Conservation (phyloP, 2,888 invertebrate genomes). For the Brenthis daphne region DNA sequence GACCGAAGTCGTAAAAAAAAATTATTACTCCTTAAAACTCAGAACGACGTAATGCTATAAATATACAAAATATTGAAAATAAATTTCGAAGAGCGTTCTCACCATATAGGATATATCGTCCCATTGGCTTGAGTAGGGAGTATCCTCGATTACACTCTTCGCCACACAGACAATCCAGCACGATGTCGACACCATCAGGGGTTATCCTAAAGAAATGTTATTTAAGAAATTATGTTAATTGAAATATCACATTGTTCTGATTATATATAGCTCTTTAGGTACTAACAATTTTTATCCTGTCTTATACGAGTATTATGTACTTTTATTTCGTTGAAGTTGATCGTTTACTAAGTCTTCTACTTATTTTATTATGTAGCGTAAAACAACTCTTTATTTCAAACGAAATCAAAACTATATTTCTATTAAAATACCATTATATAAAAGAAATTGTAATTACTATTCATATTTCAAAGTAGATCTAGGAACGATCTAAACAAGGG, state of each 20-base stretch:
- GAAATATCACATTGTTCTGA: no score
- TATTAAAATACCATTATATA: background rate
- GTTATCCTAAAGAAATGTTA: slow-evolving; percentile 76
- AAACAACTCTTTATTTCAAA: background rate
- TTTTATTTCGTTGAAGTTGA: no score
- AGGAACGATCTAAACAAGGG: slow-evolving; percentile 24
- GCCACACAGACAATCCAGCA: slow-evolving; percentile 93
- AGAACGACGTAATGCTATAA: slow-evolving; percentile 5
- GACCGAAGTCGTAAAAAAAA: slow-evolving; percentile 25
- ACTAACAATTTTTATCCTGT: background rate
- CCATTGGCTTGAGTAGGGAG: slow-evolving; percentile 92
- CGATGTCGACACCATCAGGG: slow-evolving; percentile 91
- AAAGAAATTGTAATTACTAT: slow-evolving; percentile 5
- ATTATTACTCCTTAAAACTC: slow-evolving; percentile 26
- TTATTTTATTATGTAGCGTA: no score
- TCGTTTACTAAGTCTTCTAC: no score
- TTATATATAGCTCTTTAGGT: background rate
- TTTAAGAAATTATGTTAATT: background rate
- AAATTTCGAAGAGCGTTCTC: slow-evolving; percentile 45
- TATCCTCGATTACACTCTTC: slow-evolving; percentile 94
- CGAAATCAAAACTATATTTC: background rate
- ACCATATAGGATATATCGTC: slow-evolving; percentile 93
- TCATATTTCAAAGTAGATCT: slow-evolving; percentile 3
- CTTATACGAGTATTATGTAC: no score
- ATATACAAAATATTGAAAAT: slow-evolving; percentile 10